Base-by-base conservation (phyloP, 2,797 vertebrate species). In the Ataeniobius toweri region DNA sequence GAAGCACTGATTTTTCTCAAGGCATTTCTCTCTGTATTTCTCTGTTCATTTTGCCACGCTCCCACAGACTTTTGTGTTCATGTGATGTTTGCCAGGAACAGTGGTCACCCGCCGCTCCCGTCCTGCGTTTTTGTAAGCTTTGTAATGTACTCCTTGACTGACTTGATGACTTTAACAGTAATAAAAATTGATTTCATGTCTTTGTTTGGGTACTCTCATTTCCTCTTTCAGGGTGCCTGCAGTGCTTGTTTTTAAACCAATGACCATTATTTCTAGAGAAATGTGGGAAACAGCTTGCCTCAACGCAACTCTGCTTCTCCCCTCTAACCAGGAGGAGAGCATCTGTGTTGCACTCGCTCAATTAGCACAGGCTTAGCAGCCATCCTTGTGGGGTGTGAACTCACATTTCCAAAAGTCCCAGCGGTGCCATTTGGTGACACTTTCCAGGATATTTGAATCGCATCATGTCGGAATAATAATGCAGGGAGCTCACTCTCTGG, bases 131-230 rank as follows among this genome's bases (percentile, higher is more conserved):
- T 91, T 92, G 91, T 94, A 91, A 93, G 86, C 90, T 92, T 83
- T 93, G 89, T 95, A 91, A 81, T 80, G 89, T 95, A 88, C 90
- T 92, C 87, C 79, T 93, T 90, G 84, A 94, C 88, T 86, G 84
- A 94, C 86, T 93, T 94, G 74, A 94, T 93, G 87, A 93, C 88
- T 94, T 94, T 93, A 88, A 93, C 94, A 91, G 90, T 94, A 95
- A 92, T 93, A 69, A 92, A 92, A 92, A 91, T 86, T 84, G 44
- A 83, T 75, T 83, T 89, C 69, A 91, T 92, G 84, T 74, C 72
- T 92, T 88, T 75, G 77, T 77, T 58, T 28, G 18, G 56, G 55
- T 74, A 73, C 53, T 74, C 41, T 84, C 24, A 31, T 93, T 81
- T 81, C n/a, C 73, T 22, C 0, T 31, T 41, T 76, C 51, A 55